Base-by-base conservation (phyloP, 2,113 vertebrate species). In the Sialia sialis region DNA sequence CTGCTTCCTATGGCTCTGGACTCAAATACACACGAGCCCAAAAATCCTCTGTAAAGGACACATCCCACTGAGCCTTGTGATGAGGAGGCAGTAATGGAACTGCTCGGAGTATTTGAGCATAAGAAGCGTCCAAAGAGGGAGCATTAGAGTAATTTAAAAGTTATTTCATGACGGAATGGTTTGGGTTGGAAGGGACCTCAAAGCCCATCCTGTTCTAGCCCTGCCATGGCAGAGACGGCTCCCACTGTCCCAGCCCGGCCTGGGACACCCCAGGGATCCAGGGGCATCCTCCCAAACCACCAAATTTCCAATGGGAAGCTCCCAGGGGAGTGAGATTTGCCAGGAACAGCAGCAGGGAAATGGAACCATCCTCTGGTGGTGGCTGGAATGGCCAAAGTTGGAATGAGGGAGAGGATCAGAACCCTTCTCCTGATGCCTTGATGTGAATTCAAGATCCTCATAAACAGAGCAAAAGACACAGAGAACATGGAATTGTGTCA, bases 271-370 rank as follows among this genome's bases (percentile, higher is more conserved):
- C 62, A 32, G 83, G 44, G 38, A 26, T 6, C 48, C 76, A 32
- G 44, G 44, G 38, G 2, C 18, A 15, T 32, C n/a, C 3, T 23
- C 44, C 44, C 11, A 60, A 18, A 11, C 15, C 38, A 38, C 5
- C 8, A 1, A 3, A 10, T 27, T 52, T 44, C 44, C 38, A 36
- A 0, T 0, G 22, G 60, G 56, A 25, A 43, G 19, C 1, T 60
- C 30, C 17, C 6, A 17, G 30, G 21, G 41, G 4, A 78, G 44
- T 3, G 17, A 43, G 63, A 20, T 43, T 48, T 3, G 2, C 27
- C 58, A 56, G 51, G 22, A 62, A 54, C 14, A 49, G 69, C 39
- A 48, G 3, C 18, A 44, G 52, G 43, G 44, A 44, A 46, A 17
- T 6, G 0, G 39, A 77, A 49, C 59, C 34, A 13, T 11, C 29